Evolutionary conservation across 2,888 invertebrate species (phyloP), one percentile per base, ranked within the genome.

Genomic region (Macrosiphum euphorbiae): DNA sequence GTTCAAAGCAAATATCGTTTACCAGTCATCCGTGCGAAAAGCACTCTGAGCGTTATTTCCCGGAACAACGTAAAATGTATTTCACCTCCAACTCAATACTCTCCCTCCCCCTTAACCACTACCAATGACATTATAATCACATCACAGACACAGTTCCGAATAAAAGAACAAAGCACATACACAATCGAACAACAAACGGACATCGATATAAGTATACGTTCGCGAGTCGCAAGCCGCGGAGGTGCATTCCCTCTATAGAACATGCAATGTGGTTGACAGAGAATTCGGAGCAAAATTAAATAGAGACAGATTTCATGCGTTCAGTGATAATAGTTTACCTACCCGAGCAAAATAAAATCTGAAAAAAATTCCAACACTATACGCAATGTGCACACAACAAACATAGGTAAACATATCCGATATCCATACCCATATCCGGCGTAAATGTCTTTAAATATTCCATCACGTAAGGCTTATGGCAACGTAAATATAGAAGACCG

Each of bases 361-460:
- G 7, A 7, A 28, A 86, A 86, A 86, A 28, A 28, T 47, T 47
- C 26, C 28, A 44, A 44, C 47, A 5, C n/a, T 13, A 47, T 28
- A 26, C 28, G 7, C 5, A 50, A 41, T 41, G 35, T 35, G 78
- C 78, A 35, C 20, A 78, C 78, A 67, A 35, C 16, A 35, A 78
- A 78, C 20, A 78, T 20, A 20, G 20, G 35, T 20, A 47, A 28
- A 47, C 44, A 16, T 87, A 28, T 47, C 44, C 86, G 47, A 86
- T 28, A 13, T 44, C 47, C n/a, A 50, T 86, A 86, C 28, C 7
- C 78, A 35, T 67, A 90, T 78, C 24, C 35, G 26, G 28, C 41
- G 91, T 87, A 50, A 87, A 87, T 92, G 52, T 92, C 88, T 88
- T 88, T 52, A 88, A 88, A 92, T 92, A 92, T 88, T 92, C 88